A percentile compares a stretch with the other conserved stretches of the same genome.
These are phyloP conservation scores for Dermolepida albohirtum DNA, from an alignment of 2,888 invertebrate species.

Conservation along the genomic window DNA sequence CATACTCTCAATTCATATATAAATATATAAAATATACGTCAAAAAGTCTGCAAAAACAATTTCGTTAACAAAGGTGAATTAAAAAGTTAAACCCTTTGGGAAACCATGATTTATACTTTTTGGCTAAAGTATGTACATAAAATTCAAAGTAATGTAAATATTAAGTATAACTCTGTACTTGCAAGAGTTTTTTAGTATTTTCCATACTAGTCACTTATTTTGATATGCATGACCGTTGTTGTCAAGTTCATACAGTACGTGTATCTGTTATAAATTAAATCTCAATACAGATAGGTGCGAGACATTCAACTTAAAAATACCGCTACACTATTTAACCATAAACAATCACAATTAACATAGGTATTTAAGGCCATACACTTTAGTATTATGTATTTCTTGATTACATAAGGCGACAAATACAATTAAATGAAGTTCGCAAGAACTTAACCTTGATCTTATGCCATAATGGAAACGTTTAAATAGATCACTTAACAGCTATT, in stretches of 20 bases:
- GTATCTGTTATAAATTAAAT: slow-evolving; percentile 2
- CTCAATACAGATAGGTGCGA: background rate
- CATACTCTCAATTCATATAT: too few species aligned
- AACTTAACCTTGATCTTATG: slow-evolving; percentile 41
- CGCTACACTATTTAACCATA: slow-evolving; percentile 10
- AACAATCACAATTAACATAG: slow-evolving; percentile 11
- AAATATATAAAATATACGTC: too few species aligned
- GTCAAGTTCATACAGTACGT: background rate
- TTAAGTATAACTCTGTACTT: too few species aligned
- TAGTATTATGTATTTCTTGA: slow-evolving; percentile 5
- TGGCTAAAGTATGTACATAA: too few species aligned
- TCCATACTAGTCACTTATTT: too few species aligned
- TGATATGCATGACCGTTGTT: too few species aligned
- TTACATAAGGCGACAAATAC: slow-evolving; percentile 21
- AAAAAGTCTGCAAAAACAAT: too few species aligned
- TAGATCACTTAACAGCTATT: background rate
- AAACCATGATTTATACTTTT: too few species aligned
- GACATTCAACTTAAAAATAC: slow-evolving; percentile 25
- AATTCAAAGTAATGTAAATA: too few species aligned
- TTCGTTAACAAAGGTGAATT: too few species aligned
- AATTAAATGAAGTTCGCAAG: slow-evolving; percentile 11
- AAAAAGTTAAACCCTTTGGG: too few species aligned
- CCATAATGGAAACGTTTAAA: slow-evolving; percentile 3
- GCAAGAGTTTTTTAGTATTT: too few species aligned
- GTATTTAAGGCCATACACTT: background rate